Evolutionary conservation across 2,888 invertebrate genomes (phyloP), one percentile per base, ranked within the genome.

Genomic region (Hypomecis punctinalis): DNA sequence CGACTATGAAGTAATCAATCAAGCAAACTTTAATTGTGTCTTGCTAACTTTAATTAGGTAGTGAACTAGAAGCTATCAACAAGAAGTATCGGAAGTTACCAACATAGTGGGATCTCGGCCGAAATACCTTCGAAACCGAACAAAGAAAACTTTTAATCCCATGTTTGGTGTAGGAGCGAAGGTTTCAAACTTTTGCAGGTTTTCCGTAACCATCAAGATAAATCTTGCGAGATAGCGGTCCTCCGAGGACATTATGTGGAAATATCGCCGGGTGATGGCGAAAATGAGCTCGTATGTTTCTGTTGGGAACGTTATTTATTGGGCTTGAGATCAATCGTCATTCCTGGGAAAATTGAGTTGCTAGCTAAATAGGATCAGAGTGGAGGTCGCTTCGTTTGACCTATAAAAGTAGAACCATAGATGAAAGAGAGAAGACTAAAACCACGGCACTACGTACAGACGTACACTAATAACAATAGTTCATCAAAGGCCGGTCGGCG

Each of bases 181-280:
- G 46, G 47, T 40, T 63, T 45, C 57, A 37, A 58, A 61, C 40
- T 67, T 63, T 77, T 71, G 73, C 74, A 74, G 74, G 78, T 80
- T 73, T 76, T 73, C 72, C 74, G 75, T 76, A 74, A 74, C 79
- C 76, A 80, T 84, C 80, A 76, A 84, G 84, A 88, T 88, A 87
- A 88, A 88, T 87, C 84, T 86, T 80, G 70, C 23, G 67, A 83
- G 84, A 85, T 85, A 83, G 82, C 79, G 78, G 80, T 81, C 80
- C 77, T 70, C 73, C 71, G 74, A 81, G 78, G 78, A 84, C 85
- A 84, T 86, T 86, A 85, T 82, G 81, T 83, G 82, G 81, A 86
- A 83, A 86, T 85, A 84, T 84, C 77, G 80, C 70, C 72, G 76
- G 72, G 73, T 78, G 82, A 84, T 83, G 81, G 81, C 76, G 79